phyloP scores from a whole-genome alignment of 2,888 invertebrate species.

The Bimastos eiseni region DNA sequence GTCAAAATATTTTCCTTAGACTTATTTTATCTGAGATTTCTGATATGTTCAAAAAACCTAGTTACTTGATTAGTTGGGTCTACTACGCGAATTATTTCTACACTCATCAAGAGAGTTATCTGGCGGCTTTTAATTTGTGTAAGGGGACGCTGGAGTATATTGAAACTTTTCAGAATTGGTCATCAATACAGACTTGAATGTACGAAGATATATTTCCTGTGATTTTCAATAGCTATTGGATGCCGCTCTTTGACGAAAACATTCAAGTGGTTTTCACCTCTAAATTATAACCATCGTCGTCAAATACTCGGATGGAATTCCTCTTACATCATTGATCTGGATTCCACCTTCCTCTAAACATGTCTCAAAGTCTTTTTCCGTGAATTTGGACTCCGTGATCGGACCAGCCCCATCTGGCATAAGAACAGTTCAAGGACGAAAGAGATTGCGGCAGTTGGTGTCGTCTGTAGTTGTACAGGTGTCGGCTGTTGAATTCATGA shows the following conservation, averaged over 20 bases:
- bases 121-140: background rate
- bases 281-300: background rate
- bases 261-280: background rate
- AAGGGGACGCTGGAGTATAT: background rate
- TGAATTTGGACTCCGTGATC: background rate
- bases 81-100: background rate
- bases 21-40: background rate
- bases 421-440: background rate
- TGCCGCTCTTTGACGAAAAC: constrained; percentile 15
- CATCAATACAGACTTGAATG: background rate
- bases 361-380: background rate
- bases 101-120: background rate
- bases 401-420: background rate
- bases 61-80: background rate
- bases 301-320: background rate
- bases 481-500: background rate
- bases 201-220: background rate
- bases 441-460: background rate
- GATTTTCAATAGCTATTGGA: background rate
- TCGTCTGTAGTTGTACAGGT: background rate
- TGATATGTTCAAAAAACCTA: background rate
- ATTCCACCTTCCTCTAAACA: background rate
- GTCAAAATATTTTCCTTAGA: background rate
- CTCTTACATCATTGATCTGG: background rate
- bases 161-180: background rate